A percentile compares a stretch with the other conserved stretches of the same genome.
Evolutionary conservation across 2,888 invertebrate species (phyloP).

Genomic region (Parnassius glacialis): DNA sequence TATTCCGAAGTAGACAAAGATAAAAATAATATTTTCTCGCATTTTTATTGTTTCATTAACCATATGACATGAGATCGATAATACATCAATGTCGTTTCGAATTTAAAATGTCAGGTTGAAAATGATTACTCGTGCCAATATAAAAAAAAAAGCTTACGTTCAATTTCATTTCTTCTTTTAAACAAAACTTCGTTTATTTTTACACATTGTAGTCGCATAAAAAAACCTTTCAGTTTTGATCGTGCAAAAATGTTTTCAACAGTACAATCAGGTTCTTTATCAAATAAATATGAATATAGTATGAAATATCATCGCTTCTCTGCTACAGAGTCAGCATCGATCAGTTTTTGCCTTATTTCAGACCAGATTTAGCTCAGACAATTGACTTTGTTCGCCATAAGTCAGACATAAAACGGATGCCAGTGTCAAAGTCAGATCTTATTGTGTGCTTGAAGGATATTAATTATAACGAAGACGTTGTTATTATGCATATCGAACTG

Average conservation of each 20-base stretch:
- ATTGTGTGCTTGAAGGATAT: slow-evolving; percentile 55
- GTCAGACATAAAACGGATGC: slow-evolving; percentile 74
- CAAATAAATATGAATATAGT: slow-evolving; percentile 15
- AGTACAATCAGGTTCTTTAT: slow-evolving; percentile 15
- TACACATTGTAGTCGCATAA: not conserved
- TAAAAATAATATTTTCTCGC: too few relatives aligned
- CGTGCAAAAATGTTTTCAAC: slow-evolving; percentile 4
- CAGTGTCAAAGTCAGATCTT: slow-evolving; percentile 55
- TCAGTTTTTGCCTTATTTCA: slow-evolving; percentile 49
- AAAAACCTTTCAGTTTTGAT: slow-evolving; percentile 2
- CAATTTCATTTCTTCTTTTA: too few relatives aligned
- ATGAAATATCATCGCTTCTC: slow-evolving; percentile 13
- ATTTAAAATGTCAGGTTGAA: slow-evolving; percentile 5
- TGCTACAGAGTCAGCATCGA: slow-evolving; percentile 21
- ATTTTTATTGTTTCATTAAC: not conserved
- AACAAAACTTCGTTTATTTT: too few relatives aligned
- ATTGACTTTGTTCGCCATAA: slow-evolving; percentile 69
- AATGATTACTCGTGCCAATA: not conserved
- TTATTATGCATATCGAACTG: slow-evolving; percentile 34
- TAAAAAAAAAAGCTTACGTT: too few relatives aligned
- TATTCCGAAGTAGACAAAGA: too few relatives aligned
- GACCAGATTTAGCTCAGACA: slow-evolving; percentile 68
- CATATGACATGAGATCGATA: not conserved
- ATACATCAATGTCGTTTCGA: slow-evolving; percentile 14
- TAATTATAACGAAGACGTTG: slow-evolving; percentile 59